These are phyloP conservation scores for Acrobasis suavella DNA, from an alignment of 2,888 invertebrate genomes.

Conservation along the genomic window DNA sequence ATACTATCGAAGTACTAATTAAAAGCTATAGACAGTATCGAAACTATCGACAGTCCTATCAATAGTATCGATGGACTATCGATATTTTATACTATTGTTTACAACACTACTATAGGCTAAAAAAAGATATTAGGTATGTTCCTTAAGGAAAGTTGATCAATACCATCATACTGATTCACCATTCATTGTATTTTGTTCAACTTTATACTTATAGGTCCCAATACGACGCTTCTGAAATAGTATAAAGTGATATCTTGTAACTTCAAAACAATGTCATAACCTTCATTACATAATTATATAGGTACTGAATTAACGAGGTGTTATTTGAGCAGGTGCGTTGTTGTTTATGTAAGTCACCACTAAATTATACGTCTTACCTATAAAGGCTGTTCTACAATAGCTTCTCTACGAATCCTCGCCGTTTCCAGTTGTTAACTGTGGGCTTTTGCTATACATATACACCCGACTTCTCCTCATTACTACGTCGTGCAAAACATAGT, in stretches of 20 bases:
- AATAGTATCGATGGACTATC: too few species aligned
- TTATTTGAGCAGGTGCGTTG: slow-evolving; percentile 31
- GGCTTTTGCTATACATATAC: slow-evolving; percentile 37
- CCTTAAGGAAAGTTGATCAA: too few species aligned
- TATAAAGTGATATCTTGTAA: background rate
- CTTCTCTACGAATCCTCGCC: slow-evolving; percentile 39
- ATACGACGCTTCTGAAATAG: too few species aligned
- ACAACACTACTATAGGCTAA: too few species aligned
- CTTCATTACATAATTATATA: slow-evolving; percentile 7
- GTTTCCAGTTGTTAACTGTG: slow-evolving; percentile 59
- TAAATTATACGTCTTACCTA: slow-evolving; percentile 31
- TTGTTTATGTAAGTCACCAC: slow-evolving; percentile 26
- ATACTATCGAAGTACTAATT: too few species aligned
- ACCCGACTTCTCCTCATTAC: background rate
- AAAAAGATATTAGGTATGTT: too few species aligned
- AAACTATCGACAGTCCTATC: too few species aligned
- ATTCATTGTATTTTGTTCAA: too few species aligned
- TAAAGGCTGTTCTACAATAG: slow-evolving; percentile 34
- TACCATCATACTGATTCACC: too few species aligned
- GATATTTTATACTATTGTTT: too few species aligned
- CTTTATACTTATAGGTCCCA: too few species aligned
- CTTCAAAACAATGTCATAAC: background rate
- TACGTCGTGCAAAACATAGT: background rate
- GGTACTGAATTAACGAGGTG: slow-evolving; percentile 39
- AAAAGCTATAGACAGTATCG: too few species aligned